A percentile compares a stretch with the other conserved stretches of the same genome.
phyloP scores from a whole-genome alignment of 2,113 vertebrate species.

The Noctilio leporinus region DNA sequence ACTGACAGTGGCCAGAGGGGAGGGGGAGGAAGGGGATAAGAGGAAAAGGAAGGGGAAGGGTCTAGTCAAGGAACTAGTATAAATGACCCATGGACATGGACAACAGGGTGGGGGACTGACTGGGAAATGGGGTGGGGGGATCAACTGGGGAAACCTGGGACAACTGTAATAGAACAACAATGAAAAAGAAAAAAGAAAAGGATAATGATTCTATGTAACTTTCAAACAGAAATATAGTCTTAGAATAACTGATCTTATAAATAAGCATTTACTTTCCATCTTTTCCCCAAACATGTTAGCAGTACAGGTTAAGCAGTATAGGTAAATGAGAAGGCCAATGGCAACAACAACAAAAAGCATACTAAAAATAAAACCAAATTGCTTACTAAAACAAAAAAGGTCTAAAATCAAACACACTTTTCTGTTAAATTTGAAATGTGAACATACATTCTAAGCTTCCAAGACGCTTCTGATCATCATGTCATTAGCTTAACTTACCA shows the following conservation, averaged over 20 bases:
- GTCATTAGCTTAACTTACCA: slow-evolving; percentile 75
- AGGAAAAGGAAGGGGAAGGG: too few relatives aligned
- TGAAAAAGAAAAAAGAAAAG: background rate
- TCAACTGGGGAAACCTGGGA: too few relatives aligned
- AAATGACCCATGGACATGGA: too few relatives aligned
- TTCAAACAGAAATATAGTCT: background rate
- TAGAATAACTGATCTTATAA: background rate
- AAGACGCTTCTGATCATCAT: background rate
- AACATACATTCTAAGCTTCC: background rate
- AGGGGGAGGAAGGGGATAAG: too few relatives aligned
- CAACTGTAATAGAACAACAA: too few relatives aligned
- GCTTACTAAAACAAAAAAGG: background rate
- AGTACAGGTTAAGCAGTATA: background rate
- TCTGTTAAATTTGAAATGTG: background rate
- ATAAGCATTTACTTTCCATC: background rate
- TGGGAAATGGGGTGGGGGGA: too few relatives aligned
- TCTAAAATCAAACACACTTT: slow-evolving; percentile 10
- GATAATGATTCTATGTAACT: background rate
- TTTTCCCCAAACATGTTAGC: background rate
- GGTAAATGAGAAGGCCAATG: background rate
- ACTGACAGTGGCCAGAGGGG: too few relatives aligned
- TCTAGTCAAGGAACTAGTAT: too few relatives aligned
- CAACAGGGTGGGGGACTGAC: too few relatives aligned
- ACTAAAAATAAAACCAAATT: background rate
- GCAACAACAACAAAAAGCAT: background rate